These are phyloP conservation scores for Diplodus puntazzo DNA, from an alignment of 2,797 vertebrate species.

Conservation along the genomic window DNA sequence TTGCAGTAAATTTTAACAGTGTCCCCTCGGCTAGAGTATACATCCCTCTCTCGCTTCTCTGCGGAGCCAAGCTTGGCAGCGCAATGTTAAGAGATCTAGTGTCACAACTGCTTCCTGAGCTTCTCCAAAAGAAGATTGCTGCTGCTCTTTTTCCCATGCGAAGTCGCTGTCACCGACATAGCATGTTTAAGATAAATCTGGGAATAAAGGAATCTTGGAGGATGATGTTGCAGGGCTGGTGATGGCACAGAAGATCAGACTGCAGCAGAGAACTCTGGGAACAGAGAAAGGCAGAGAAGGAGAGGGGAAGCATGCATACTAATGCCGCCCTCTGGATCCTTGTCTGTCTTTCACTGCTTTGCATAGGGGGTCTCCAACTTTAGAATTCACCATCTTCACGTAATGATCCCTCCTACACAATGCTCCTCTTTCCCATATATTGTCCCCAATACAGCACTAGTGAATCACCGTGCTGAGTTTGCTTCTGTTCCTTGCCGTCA, in stretches of 20 bases:
- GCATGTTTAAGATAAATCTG: conserved; percentile 69
- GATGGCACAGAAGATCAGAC: conserved; percentile 69
- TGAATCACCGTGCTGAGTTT: conserved; percentile 40
- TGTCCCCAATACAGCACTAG: conserved; percentile 2
- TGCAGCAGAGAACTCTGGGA: conserved; percentile 50
- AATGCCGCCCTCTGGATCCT: conserved; percentile 63
- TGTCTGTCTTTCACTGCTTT: conserved; percentile 50
- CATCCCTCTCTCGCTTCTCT: conserved; percentile 33
- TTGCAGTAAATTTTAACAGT: conserved; percentile 52
- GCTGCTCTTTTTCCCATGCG: conserved; percentile 48
- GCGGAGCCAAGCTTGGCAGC: conserved; percentile 47
- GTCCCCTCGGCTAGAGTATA: conserved; percentile 50
- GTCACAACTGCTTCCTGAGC: conserved; percentile 53
- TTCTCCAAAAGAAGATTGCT: conserved; percentile 52
- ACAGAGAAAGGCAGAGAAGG: conserved; percentile 49
- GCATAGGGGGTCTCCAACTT: conserved; percentile 46
- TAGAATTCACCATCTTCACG: conserved; percentile 45
- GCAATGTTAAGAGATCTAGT: conserved; percentile 48
- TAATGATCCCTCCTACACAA: conserved; percentile 43
- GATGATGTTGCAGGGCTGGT: conserved; percentile 60
- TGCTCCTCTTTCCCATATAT: conserved; percentile 20
- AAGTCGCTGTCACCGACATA: conserved; percentile 56
- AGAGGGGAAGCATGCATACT: conserved; percentile 62
- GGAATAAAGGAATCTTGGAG: conserved; percentile 58
- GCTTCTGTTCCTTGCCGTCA: conserved; percentile 32